These are phyloP conservation scores for Caenorhabditis elegans DNA, from an alignment of 1,140 invertebrate genomes.

Conservation along the genomic window DNA sequence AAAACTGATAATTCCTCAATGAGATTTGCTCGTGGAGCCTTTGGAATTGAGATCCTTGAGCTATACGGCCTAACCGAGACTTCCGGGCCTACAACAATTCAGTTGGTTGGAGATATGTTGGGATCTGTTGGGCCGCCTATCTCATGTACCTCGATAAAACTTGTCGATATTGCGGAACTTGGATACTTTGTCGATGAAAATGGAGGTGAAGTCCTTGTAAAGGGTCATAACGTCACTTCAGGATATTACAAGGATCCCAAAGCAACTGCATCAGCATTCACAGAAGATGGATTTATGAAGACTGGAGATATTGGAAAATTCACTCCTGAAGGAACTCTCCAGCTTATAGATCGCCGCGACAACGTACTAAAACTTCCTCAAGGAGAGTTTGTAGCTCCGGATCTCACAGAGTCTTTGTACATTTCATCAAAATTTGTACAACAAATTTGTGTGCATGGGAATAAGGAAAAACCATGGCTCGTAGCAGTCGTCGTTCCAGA, in stretches of 20 bases:
- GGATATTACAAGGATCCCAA: conserved; percentile 13
- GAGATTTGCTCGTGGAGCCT: conserved; percentile 84
- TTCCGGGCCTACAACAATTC: conserved; percentile 84
- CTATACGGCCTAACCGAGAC: conserved; percentile 96
- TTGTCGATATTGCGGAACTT: conserved; percentile 37
- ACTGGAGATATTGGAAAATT: conserved; percentile 8
- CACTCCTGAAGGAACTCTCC: not conserved
- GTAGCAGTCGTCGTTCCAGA: not conserved
- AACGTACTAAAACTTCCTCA: not conserved
- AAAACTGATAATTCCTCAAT: conserved; percentile 86
- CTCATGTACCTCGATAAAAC: conserved; percentile 22
- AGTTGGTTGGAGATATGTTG: conserved; percentile 84
- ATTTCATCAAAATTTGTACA: not conserved
- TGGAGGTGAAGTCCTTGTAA: conserved; percentile 18
- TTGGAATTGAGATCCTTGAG: conserved; percentile 77
- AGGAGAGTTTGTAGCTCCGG: not conserved
- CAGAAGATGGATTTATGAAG: not conserved
- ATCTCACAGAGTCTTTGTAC: not conserved
- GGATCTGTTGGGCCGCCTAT: conserved; percentile 83
- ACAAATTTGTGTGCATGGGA: not conserved
- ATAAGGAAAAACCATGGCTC: not conserved
- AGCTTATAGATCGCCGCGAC: not conserved
- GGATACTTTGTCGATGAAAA: conserved; percentile 23
- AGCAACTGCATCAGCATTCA: not conserved
- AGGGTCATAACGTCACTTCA: not conserved